Base-by-base conservation (phyloP, 1,140 invertebrate species). In the Trachelipus rathkii region DNA sequence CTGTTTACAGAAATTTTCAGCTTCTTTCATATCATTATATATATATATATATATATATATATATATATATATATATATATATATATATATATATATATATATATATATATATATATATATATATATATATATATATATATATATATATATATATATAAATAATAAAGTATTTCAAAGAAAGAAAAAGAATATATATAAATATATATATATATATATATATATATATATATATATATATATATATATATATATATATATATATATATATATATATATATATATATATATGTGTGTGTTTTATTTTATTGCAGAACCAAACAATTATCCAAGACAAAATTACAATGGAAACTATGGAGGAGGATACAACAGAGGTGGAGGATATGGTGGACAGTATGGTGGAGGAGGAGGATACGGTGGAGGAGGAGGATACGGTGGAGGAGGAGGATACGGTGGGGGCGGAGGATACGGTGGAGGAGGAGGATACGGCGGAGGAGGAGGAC, bases 1-100 rank as follows among this genome's bases (percentile, higher is more conserved):
- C n/a, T n/a, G n/a, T n/a, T n/a, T n/a, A n/a, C n/a, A n/a, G n/a
- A n/a, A n/a, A n/a, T n/a, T n/a, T n/a, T n/a, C n/a, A n/a, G n/a
- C n/a, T n/a, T 10, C 15, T n/a, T n/a, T n/a, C n/a, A n/a, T n/a
- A n/a, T n/a, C n/a, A n/a, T n/a, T 60, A 60, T 71, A 71, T 43
- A 71, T 71, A 71, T 71, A 71, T 43, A 71, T 71, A 71, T 71
- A 71, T 71, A 71, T 71, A 71, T 71, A 24, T 71, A 71, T 70
- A 70, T 70, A 70, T 70, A 70, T 70, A 70, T 70, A 70, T 70
- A 70, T 70, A 70, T 70, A 70, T 70, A 43, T 70, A 70, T 70
- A 70, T 43, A 70, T 70, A 24, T 70, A 44, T 71, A 13, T 71
- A 24, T 23, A 43, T 24, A 43, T 71, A 71, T 71, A 43, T 71